Conservation (phyloP, 2,797 vertebrate species). For the Xenopus petersii region DNA sequence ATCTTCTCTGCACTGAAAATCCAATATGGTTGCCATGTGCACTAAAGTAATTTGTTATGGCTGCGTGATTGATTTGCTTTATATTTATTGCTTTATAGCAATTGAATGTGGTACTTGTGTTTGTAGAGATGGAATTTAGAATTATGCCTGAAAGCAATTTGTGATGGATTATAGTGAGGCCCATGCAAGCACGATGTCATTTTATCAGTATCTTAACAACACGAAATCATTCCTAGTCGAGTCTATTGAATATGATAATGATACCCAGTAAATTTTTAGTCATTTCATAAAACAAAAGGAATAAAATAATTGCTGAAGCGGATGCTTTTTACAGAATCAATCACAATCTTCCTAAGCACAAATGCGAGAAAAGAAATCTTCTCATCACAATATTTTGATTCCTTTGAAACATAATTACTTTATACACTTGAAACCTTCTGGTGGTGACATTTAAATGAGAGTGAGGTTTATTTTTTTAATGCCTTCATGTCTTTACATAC, state of each 20-base stretch:
- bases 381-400: conserved; percentile 44
- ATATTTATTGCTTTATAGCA: no score
- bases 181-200: neutral
- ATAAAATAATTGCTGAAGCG: conserved; percentile 19
- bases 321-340: conserved; percentile 17
- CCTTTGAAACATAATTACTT: conserved; percentile 20
- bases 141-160: neutral
- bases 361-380: conserved; percentile 21
- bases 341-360: conserved; percentile 6
- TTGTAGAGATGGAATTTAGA: conserved; percentile 3
- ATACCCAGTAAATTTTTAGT: conserved; percentile 19
- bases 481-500: conserved; percentile 9
- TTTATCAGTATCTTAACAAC: neutral
- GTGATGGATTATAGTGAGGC: neutral
- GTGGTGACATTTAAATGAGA: conserved; percentile 25
- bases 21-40: no score
- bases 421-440: neutral
- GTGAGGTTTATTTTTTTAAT: conserved; percentile 10
- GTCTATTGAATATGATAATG: conserved; percentile 10
- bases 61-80: neutral
- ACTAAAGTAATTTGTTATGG: no score
- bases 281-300: conserved; percentile 40
- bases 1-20: no score
- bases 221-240: neutral
- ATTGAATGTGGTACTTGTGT: neutral